Percentiles rank a stretch among this genome's conserved stretches.
Conservation (phyloP, 2,797 vertebrate genomes). For the Aulostomus chinensis region DNA sequence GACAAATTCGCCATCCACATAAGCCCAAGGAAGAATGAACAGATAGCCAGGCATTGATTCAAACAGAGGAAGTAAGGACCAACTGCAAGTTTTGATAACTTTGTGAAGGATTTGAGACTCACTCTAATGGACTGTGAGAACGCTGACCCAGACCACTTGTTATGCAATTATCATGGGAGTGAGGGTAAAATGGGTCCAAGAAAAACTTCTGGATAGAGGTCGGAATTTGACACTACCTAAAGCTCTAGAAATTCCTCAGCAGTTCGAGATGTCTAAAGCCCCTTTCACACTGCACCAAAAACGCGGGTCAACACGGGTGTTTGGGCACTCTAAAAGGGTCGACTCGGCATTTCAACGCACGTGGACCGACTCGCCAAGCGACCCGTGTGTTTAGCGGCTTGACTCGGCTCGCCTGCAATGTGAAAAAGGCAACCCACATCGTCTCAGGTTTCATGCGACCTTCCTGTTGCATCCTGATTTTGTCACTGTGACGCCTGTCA, state of each 20-base stretch:
- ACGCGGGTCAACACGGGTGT: too few species aligned
- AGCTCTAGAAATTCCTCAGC: conserved; percentile 24
- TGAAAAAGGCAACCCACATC: too few species aligned
- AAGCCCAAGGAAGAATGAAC: conserved; percentile 13
- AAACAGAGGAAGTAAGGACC: conserved; percentile 25
- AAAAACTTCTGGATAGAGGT: conserved; percentile 30
- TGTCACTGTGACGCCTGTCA: too few species aligned
- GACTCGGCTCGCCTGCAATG: too few species aligned
- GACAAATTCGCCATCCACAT: conserved; percentile 20
- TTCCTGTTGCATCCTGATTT: too few species aligned
- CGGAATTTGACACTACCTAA: conserved; percentile 20
- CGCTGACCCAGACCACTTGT: conserved; percentile 31
- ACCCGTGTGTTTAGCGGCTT: too few species aligned
- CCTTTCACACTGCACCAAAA: too few species aligned
- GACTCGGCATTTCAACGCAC: too few species aligned
- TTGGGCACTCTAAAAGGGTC: too few species aligned
- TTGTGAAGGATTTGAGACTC: conserved; percentile 17
- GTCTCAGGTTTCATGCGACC: too few species aligned
- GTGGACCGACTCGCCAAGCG: too few species aligned
- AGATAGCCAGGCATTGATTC: conserved; percentile 20
- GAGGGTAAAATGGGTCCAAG: conserved; percentile 14
- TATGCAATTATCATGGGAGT: conserved; percentile 27
- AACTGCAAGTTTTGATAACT: conserved; percentile 32
- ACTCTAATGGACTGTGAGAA: too few species aligned
- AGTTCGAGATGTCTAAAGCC: conserved; percentile 20